Conservation (phyloP, 2,797 vertebrate genomes). For the Enteromius trimaculatus region DNA sequence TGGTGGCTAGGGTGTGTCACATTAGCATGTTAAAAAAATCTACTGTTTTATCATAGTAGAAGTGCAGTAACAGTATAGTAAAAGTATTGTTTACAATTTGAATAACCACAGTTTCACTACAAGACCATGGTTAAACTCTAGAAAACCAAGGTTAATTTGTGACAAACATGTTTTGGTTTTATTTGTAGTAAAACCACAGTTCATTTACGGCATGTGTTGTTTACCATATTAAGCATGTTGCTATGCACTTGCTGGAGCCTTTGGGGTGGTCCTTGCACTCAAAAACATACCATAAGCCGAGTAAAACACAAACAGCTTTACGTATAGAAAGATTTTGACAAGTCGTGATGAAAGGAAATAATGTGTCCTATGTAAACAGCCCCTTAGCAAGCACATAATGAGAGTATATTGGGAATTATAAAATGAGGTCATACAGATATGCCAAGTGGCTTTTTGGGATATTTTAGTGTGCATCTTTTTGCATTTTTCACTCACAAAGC, state of each 20-base stretch:
- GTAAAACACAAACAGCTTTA: not conserved
- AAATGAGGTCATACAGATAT: not conserved
- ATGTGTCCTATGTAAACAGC: not conserved
- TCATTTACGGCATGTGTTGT: not conserved
- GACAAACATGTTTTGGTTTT: not conserved
- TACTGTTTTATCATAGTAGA: not conserved
- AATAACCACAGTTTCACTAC: not conserved
- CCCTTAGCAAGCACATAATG: not conserved
- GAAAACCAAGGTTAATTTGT: not conserved
- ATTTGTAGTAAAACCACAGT: not conserved
- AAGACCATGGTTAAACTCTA: not conserved
- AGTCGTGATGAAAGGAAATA: too few relatives aligned
- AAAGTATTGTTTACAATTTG: not conserved
- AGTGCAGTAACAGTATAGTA: not conserved
- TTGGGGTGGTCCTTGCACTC: not conserved
- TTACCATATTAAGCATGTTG: not conserved
- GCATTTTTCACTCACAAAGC: not conserved
- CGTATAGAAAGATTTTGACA: not conserved
- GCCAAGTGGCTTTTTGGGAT: conserved; percentile 2
- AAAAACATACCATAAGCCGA: not conserved
- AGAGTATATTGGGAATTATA: not conserved
- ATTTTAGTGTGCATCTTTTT: not conserved
- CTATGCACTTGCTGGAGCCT: not conserved
- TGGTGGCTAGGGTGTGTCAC: not conserved
- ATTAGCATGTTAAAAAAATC: not conserved